Evolutionary conservation across 2,888 invertebrate species (phyloP).

Genomic region (Apamea anceps): DNA sequence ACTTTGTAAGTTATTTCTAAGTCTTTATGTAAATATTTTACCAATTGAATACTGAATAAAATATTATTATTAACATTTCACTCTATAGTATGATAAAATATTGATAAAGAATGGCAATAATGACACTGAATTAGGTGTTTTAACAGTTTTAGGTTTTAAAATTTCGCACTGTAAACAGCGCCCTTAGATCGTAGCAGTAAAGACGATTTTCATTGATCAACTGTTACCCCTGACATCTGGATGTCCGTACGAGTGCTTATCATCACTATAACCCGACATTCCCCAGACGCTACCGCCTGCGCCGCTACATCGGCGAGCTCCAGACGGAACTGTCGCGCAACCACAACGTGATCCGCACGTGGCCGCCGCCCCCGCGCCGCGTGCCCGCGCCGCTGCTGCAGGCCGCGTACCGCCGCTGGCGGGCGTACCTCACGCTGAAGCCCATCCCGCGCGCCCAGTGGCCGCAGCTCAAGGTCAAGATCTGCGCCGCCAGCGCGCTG

Average conservation of each 20-base stretch:
- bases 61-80: too few relatives aligned
- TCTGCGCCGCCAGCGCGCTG: conserved; percentile 83
- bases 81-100: too few relatives aligned
- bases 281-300: conserved; percentile 83
- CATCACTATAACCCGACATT: too few relatives aligned
- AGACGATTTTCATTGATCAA: too few relatives aligned
- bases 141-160: too few relatives aligned
- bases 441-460: conserved; percentile 93
- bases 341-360: conserved; percentile 92
- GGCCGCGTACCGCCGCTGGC: conserved; percentile 94
- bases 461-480: conserved; percentile 93
- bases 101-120: too few relatives aligned
- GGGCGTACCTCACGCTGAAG: conserved; percentile 96
- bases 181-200: too few relatives aligned
- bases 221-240: neutral
- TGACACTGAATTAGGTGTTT: too few relatives aligned
- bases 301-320: conserved; percentile 82
- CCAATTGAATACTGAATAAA: too few relatives aligned
- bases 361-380: conserved; percentile 95
- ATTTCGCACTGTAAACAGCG: too few relatives aligned
- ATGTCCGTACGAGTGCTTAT: neutral
- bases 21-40: too few relatives aligned
- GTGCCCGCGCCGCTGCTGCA: conserved; percentile 88
- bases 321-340: conserved; percentile 76
- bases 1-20: too few relatives aligned